Conservation (phyloP, 2,113 vertebrate genomes). For the Dromiciops gliroides region DNA sequence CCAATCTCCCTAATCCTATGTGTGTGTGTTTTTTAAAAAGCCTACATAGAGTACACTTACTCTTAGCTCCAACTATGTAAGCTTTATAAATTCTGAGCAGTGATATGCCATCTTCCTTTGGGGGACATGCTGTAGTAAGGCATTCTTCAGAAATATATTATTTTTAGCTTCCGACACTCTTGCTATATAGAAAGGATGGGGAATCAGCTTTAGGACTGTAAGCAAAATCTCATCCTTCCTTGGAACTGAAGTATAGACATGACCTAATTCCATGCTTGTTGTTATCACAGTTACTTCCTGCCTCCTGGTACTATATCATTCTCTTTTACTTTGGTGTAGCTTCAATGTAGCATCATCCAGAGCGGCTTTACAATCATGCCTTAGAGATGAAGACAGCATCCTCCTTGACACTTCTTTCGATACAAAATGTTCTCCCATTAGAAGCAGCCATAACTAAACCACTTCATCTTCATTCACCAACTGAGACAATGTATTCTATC, state of each 20-base stretch:
- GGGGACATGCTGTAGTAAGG: neutral
- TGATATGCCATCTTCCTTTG: neutral
- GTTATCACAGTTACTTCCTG: neutral
- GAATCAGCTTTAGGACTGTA: neutral
- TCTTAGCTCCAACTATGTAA: neutral
- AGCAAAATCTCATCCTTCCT: neutral
- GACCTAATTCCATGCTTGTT: neutral
- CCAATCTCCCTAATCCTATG: neutral
- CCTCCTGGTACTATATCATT: neutral
- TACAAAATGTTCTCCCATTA: neutral
- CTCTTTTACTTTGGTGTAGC: neutral
- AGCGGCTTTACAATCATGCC: neutral
- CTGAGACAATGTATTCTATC: neutral
- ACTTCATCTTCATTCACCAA: neutral
- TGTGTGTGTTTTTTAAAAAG: neutral
- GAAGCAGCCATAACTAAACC: neutral
- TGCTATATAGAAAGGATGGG: neutral
- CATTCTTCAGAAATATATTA: neutral
- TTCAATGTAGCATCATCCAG: neutral
- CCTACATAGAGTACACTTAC: neutral
- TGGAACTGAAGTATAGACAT: neutral
- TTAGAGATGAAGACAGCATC: neutral
- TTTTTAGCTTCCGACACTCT: neutral
- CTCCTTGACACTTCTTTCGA: neutral
- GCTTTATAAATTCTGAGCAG: neutral